Base-by-base conservation (phyloP, 2,888 invertebrate genomes). In the Sarcophaga carnaria region DNA sequence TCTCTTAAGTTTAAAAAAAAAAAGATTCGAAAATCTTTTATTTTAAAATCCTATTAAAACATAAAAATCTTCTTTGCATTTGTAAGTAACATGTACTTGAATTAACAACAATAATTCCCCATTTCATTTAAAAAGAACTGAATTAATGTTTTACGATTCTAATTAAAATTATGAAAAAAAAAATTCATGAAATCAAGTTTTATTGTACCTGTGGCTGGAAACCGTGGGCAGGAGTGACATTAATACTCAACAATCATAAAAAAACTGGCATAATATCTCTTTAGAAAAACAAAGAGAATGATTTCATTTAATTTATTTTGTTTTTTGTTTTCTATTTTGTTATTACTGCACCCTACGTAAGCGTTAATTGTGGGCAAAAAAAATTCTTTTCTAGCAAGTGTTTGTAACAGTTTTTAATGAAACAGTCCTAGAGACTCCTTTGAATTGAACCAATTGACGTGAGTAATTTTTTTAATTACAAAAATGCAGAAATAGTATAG, bases 261-360 rank as follows among this genome's bases (percentile, higher is more conserved):
- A 64, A 66, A 86, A 81, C 80, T 83, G 71, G 72, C 75, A 75
- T 70, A 64, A 60, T 79, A 70, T 83, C 81, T 84, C 74, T 77
- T 84, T 87, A 81, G 64, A 74, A 37, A 37, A 71, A 71, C 47
- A 84, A 84, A 84, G 10, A 71, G 67, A 67, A 67, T 59, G 63
- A 82, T 82, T 87, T 81, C 81, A 82, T 84, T 82, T 82, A 84
- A 37, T 87, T 87, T 77, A 80, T 80, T 27, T 62, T 37, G 37
- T 37, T 37, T 37, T 10, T 37, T 0, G 37, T 37, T 37, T 37
- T 37, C 2, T 37, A 2, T 10, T 8, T 37, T 37, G 37, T 37
- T 37, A 2, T 10, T 37, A 37, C 10, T 37, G 37, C 37, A 37
- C 37, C 37, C 37, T 37, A 37, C 37, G 10, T 37, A 37, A 37